phyloP scores from a whole-genome alignment of 2,888 invertebrate species.

The Epirrhoe alternata region DNA sequence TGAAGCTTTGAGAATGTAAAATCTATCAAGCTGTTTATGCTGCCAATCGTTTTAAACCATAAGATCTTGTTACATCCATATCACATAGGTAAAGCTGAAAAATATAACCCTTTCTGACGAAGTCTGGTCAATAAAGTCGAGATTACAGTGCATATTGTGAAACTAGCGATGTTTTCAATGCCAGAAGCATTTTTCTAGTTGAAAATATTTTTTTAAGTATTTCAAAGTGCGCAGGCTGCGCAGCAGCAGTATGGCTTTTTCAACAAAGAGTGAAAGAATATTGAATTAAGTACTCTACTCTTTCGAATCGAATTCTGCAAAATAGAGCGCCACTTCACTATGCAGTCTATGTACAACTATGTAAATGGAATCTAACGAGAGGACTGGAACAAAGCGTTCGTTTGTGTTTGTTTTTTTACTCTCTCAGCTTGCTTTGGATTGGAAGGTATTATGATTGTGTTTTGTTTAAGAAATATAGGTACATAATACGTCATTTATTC shows the following conservation, averaged over 20 bases:
- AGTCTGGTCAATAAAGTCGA: no score
- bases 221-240: slow-evolving; percentile 11
- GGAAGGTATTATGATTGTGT: no score
- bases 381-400: neutral
- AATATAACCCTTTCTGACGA: no score
- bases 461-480: no score
- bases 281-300: slow-evolving; percentile 24
- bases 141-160: neutral
- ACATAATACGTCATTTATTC: no score
- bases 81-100: no score
- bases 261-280: slow-evolving; percentile 26
- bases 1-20: no score
- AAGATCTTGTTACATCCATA: no score
- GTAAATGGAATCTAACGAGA: neutral
- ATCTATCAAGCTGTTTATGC: no score
- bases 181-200: neutral
- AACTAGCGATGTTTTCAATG: slow-evolving; percentile 12
- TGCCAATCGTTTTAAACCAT: no score
- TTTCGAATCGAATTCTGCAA: slow-evolving; percentile 11
- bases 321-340: slow-evolving; percentile 6
- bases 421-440: no score
- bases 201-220: slow-evolving; percentile 9
- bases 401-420: neutral
- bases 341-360: slow-evolving; percentile 3
- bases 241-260: slow-evolving; percentile 15